Conservation (phyloP, 2,888 invertebrate genomes). For the Apamea anceps region DNA sequence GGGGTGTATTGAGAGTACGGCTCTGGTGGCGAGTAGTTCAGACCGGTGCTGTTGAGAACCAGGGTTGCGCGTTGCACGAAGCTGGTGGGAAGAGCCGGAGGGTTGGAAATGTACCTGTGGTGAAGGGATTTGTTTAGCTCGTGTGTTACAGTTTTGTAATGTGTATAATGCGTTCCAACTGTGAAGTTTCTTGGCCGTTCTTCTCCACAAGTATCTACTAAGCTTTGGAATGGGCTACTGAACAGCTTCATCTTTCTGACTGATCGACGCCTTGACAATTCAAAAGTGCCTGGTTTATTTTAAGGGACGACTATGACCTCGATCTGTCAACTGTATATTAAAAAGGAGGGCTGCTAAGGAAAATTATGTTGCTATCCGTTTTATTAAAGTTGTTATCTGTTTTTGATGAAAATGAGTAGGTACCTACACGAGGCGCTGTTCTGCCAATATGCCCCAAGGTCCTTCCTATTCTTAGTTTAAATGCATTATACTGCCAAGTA, state of each 20-base stretch:
- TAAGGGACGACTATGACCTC: not conserved
- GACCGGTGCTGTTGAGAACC: conserved; percentile 40
- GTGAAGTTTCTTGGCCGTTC: not conserved
- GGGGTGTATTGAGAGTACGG: not conserved
- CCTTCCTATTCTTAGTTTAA: not conserved
- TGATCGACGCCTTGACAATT: no score
- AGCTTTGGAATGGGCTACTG: not conserved
- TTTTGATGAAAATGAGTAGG: not conserved
- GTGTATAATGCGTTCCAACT: not conserved
- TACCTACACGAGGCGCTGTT: no score
- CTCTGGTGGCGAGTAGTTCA: conserved; percentile 8
- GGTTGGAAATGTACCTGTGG: conserved; percentile 52
- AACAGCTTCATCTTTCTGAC: not conserved
- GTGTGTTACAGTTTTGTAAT: not conserved
- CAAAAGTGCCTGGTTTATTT: not conserved
- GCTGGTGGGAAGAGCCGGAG: conserved; percentile 45
- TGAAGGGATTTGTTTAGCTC: not conserved
- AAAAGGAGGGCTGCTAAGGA: not conserved
- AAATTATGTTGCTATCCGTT: not conserved
- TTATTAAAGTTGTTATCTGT: not conserved
- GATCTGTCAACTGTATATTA: not conserved
- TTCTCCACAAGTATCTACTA: not conserved
- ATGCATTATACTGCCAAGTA: not conserved
- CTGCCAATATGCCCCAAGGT: not conserved
- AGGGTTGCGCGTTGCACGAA: conserved; percentile 45